Percentiles rank a stretch among this genome's conserved stretches.
Evolutionary conservation across 1,140 invertebrate species (phyloP).

Genomic region (Drosophila repleta): DNA sequence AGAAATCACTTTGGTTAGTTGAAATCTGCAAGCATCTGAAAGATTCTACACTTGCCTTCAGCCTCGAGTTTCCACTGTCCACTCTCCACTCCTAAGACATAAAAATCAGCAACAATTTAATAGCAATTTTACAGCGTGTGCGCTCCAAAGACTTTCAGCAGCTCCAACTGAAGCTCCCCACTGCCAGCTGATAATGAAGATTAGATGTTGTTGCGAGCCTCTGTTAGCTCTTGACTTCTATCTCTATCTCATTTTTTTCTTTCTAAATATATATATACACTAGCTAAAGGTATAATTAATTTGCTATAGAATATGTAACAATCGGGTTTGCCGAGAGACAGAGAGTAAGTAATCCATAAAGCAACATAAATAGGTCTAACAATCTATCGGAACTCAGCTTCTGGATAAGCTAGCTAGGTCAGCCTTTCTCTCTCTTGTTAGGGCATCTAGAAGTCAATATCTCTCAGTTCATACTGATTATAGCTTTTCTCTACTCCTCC

Average conservation of each 20-base stretch:
- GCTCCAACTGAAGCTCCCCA: constrained; percentile 9
- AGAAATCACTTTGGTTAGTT: background rate
- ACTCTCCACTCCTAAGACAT: constrained; percentile 36
- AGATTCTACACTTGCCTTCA: background rate
- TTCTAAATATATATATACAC: background rate
- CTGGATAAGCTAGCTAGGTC: no score
- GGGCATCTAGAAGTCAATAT: no score
- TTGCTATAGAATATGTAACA: background rate
- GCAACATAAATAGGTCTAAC: no score
- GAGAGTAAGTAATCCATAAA: no score
- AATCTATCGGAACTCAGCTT: no score
- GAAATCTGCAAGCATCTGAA: background rate
- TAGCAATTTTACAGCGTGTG: constrained; percentile 73
- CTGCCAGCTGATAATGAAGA: constrained; percentile 55
- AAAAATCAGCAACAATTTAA: constrained; percentile 82
- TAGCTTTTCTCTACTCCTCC: background rate
- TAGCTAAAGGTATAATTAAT: background rate
- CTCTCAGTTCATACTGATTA: no score
- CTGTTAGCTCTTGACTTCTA: constrained; percentile 45
- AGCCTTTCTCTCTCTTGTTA: no score
- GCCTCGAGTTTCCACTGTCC: constrained; percentile 3
- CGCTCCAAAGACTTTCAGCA: constrained; percentile 19
- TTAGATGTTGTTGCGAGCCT: constrained; percentile 54
- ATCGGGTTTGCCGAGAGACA: background rate
- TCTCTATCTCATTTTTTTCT: background rate